Evolutionary conservation across 2,797 vertebrate genomes (phyloP).

Genomic region (Eupleurogrammus muticus): DNA sequence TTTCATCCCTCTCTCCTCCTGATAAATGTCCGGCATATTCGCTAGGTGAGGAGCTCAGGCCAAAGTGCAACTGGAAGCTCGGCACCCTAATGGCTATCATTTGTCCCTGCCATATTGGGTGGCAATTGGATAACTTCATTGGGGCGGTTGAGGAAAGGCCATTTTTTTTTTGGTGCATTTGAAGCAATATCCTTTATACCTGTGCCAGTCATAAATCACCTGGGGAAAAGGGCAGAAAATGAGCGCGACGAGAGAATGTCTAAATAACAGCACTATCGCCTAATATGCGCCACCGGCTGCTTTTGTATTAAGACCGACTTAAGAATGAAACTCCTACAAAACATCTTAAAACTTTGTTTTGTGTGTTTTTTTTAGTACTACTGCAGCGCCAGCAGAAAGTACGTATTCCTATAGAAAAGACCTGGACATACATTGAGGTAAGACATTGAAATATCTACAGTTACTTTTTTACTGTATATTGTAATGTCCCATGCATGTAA

Average conservation of each 20-base stretch:
- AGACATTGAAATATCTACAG: too few relatives aligned
- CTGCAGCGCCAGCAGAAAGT: too few relatives aligned
- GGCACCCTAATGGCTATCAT: conserved; percentile 76
- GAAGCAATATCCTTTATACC: conserved; percentile 44
- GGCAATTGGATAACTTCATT: conserved; percentile 68
- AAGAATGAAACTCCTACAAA: conserved; percentile 22
- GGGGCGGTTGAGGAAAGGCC: conserved; percentile 48
- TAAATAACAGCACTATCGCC: conserved; percentile 34
- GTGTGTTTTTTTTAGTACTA: background rate
- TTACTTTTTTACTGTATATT: too few relatives aligned
- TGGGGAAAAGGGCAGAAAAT: conserved; percentile 36
- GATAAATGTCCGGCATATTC: conserved; percentile 65
- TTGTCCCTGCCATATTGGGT: conserved; percentile 80
- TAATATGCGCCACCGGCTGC: conserved; percentile 10
- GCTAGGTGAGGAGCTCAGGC: conserved; percentile 61
- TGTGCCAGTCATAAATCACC: conserved; percentile 68
- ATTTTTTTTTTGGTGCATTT: conserved; percentile 62
- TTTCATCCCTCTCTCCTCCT: conserved; percentile 45
- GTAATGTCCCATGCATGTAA: too few relatives aligned
- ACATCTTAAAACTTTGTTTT: background rate
- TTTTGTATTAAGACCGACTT: conserved; percentile 24
- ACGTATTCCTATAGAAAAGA: too few relatives aligned
- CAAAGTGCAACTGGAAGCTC: conserved; percentile 70
- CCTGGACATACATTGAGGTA: too few relatives aligned
- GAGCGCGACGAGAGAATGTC: conserved; percentile 30